These are phyloP conservation scores for Piscicola geometra DNA, from an alignment of 2,888 invertebrate genomes.

Conservation along the genomic window DNA sequence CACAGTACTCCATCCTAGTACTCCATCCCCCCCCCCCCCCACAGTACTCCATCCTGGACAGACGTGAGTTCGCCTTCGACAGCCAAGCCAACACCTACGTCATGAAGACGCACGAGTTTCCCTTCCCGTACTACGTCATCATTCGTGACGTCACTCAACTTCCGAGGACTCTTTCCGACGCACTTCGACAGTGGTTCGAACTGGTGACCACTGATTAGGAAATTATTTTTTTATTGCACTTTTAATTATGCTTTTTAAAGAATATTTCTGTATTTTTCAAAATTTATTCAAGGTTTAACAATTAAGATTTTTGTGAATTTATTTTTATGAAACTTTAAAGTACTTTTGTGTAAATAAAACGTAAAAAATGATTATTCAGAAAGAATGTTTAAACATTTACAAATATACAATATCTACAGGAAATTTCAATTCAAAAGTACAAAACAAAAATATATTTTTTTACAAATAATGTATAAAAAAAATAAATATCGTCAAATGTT, in stretches of 20 bases:
- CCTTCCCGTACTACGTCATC: constrained; percentile 95
- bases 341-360: neutral
- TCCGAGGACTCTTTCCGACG: constrained; percentile 86
- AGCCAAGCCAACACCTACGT: constrained; percentile 46
- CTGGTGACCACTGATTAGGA: constrained; percentile 55
- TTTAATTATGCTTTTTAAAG: too few species aligned
- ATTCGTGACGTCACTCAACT: constrained; percentile 80
- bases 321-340: neutral
- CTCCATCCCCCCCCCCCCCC: too few species aligned
- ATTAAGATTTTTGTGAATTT: neutral
- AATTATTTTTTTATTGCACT: too few species aligned
- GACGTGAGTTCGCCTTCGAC: constrained; percentile 71
- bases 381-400: neutral
- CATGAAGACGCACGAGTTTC: constrained; percentile 66
- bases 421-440: too few species aligned
- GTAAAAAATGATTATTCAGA: neutral
- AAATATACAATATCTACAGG: neutral
- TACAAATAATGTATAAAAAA: too few species aligned
- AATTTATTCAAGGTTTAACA: neutral
- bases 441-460: too few species aligned
- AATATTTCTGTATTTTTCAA: too few species aligned
- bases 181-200: constrained; percentile 97
- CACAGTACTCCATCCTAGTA: too few species aligned
- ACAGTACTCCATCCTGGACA: constrained; percentile 84
- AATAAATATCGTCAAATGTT: too few species aligned